phyloP scores from a whole-genome alignment of 2,113 vertebrate species.

The Trachemys scripta region DNA sequence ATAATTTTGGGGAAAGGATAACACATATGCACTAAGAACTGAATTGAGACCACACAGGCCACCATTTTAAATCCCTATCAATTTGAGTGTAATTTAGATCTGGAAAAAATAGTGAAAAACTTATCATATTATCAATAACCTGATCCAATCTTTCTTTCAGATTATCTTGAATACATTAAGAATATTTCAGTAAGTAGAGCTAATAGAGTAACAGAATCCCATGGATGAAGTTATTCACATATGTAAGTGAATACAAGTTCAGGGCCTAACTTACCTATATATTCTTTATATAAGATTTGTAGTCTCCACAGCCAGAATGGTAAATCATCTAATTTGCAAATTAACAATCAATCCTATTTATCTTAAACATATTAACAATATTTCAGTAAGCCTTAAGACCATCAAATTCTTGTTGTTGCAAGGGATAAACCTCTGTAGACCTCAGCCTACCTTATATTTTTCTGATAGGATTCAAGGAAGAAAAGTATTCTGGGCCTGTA shows the following conservation, averaged over 20 bases:
- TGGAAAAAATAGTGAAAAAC: conserved; percentile 9
- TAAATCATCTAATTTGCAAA: conserved; percentile 46
- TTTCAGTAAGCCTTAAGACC: conserved; percentile 9
- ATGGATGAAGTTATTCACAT: background rate
- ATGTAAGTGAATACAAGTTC: conserved; percentile 56
- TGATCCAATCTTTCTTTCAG: conserved; percentile 48
- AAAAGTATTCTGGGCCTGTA: background rate
- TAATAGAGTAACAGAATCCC: conserved; percentile 32
- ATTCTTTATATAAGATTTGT: conserved; percentile 3
- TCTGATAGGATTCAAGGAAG: rapidly evolving
- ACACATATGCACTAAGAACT: too few relatives aligned
- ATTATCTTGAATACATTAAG: conserved; percentile 32
- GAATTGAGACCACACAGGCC: too few relatives aligned
- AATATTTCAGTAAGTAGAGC: conserved; percentile 20
- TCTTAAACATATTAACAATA: background rate
- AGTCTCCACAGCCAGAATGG: conserved; percentile 2
- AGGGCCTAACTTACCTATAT: conserved; percentile 42
- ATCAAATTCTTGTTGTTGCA: background rate
- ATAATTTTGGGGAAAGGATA: too few relatives aligned
- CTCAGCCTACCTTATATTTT: background rate
- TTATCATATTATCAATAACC: background rate
- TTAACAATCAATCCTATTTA: conserved; percentile 21
- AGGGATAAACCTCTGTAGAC: rapidly evolving
- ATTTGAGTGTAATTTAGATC: background rate
- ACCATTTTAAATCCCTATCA: background rate